Evolutionary conservation across 1,140 invertebrate species (phyloP).

Genomic region (Asobara japonica): DNA sequence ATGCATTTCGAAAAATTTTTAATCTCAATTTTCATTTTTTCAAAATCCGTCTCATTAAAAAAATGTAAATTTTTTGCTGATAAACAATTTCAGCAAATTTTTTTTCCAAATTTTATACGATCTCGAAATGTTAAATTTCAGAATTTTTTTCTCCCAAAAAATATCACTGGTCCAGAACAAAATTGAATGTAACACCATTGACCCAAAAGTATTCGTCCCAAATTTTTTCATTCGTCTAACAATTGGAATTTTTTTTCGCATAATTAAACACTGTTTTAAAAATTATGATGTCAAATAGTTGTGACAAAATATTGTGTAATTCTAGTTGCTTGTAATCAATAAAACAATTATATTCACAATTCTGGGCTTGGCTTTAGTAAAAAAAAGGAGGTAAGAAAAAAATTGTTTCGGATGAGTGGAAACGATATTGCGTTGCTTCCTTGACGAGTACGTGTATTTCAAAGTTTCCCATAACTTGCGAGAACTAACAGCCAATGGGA

Average conservation of each 20-base stretch:
- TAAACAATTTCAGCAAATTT: too few species aligned
- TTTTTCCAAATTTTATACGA: too few species aligned
- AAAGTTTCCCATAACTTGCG: background rate
- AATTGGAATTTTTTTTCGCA: background rate
- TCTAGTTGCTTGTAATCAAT: background rate
- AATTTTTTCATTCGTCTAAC: background rate
- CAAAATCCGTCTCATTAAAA: too few species aligned
- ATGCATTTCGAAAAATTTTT: too few species aligned
- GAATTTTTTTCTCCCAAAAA: too few species aligned
- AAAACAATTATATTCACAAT: background rate
- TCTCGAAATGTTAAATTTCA: too few species aligned
- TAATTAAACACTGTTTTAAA: background rate
- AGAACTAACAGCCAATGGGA: conserved; percentile 38
- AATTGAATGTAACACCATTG: too few species aligned
- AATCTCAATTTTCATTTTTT: too few species aligned
- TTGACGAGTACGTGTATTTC: background rate
- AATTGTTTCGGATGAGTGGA: background rate
- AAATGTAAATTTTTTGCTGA: too few species aligned
- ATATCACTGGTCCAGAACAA: too few species aligned
- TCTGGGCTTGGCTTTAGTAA: background rate
- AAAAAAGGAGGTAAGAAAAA: background rate
- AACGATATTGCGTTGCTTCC: conserved; percentile 5
- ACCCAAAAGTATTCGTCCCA: too few species aligned
- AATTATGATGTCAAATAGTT: background rate
- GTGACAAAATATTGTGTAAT: conserved; percentile 6